These are phyloP conservation scores for Melanargia galathea DNA, from an alignment of 2,888 invertebrate species.

Conservation along the genomic window DNA sequence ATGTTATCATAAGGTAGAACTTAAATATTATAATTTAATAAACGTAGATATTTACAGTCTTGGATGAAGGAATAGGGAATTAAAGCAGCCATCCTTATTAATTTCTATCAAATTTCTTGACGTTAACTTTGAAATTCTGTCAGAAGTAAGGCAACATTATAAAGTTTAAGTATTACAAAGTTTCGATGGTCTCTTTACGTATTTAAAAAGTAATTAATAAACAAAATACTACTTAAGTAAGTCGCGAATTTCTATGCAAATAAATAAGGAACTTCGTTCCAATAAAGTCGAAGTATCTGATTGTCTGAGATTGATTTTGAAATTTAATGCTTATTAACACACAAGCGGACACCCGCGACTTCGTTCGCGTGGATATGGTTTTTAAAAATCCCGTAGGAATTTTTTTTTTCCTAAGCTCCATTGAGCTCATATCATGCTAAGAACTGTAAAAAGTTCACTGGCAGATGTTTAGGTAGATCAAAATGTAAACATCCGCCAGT, in stretches of 20 bases:
- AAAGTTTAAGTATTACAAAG: background rate
- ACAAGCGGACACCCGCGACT: no score
- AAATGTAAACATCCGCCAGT: no score
- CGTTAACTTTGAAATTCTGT: constrained; percentile 12
- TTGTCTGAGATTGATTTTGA: no score
- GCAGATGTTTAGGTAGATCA: no score
- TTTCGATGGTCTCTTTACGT: background rate
- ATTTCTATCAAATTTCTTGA: constrained; percentile 17
- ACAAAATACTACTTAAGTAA: background rate
- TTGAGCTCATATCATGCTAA: no score
- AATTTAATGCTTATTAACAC: no score
- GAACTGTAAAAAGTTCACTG: no score
- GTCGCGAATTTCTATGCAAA: background rate
- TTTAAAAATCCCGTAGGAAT: no score
- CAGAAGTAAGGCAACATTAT: constrained; percentile 10
- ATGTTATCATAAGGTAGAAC: constrained; percentile 6
- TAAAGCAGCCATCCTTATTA: constrained; percentile 3
- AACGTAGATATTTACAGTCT: background rate
- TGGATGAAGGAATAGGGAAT: background rate
- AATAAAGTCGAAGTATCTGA: background rate
- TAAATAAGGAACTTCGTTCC: no score
- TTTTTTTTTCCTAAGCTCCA: no score
- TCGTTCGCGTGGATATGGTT: no score
- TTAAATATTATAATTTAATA: constrained; percentile 10
- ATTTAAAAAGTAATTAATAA: constrained; percentile 2